A percentile compares a stretch with the other conserved stretches of the same genome.
Evolutionary conservation across 1,140 invertebrate genomes (phyloP).

Genomic region (Danaus melanippus): DNA sequence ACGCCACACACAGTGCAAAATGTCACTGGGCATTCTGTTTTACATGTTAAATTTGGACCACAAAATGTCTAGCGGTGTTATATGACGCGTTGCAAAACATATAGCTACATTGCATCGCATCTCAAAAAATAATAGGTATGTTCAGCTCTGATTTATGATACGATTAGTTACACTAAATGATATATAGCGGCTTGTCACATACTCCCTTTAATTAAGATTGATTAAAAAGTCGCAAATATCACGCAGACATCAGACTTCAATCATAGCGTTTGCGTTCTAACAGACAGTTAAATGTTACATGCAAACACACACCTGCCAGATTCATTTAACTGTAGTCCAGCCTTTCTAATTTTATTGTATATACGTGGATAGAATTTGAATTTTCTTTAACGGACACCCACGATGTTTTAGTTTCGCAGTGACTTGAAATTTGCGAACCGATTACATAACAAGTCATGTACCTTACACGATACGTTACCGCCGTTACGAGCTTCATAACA

Average conservation of each 20-base stretch:
- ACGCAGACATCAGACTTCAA: conserved; percentile 8
- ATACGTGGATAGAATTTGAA: conserved; percentile 33
- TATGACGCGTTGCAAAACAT: too few relatives aligned
- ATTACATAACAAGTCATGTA: conserved; percentile 1
- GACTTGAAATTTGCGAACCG: conserved; percentile 11
- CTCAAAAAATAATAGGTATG: too few relatives aligned
- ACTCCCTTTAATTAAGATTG: conserved; percentile 13
- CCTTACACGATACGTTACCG: too few relatives aligned
- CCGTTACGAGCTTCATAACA: too few relatives aligned
- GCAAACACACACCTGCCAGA: conserved; percentile 14
- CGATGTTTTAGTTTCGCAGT: conserved; percentile 17
- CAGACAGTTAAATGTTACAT: conserved; percentile 5
- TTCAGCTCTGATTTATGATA: too few relatives aligned
- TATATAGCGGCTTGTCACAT: too few relatives aligned
- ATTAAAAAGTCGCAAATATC: conserved; percentile 10
- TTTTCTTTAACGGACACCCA: conserved; percentile 26
- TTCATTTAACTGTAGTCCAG: conserved; percentile 19
- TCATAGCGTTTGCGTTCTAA: conserved; percentile 11
- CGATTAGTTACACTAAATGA: too few relatives aligned
- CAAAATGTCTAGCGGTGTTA: too few relatives aligned
- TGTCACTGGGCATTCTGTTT: conserved; percentile 10
- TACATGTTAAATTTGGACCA: too few relatives aligned
- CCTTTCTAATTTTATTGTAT: conserved; percentile 33
- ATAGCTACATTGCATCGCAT: too few relatives aligned
- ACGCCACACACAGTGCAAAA: conserved; percentile 45